These are phyloP conservation scores for Poicephalus gulielmi DNA, from an alignment of 2,113 vertebrate species.

Conservation along the genomic window DNA sequence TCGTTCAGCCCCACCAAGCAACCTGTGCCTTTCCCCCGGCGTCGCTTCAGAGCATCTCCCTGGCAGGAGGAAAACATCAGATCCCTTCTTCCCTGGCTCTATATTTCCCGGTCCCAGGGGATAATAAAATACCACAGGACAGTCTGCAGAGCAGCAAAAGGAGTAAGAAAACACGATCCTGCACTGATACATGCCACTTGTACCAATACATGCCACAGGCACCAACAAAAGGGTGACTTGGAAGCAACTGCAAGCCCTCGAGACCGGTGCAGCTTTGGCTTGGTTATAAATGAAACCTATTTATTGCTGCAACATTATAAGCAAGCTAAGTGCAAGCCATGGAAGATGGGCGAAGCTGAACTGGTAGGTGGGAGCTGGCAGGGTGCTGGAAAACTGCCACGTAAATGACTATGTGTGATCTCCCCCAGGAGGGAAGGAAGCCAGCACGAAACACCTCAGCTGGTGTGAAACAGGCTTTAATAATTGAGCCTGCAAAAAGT, in stretches of 20 bases:
- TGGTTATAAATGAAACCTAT: background rate
- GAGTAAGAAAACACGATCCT: background rate
- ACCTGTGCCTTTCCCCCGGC: background rate
- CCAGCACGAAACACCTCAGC: background rate
- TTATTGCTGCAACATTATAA: background rate
- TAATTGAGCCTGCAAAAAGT: background rate
- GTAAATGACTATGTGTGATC: background rate
- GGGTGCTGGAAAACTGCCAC: background rate
- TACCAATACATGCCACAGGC: background rate
- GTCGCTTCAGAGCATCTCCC: background rate
- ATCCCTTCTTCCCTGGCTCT: background rate
- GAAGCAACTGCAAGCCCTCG: background rate
- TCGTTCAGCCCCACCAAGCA: background rate
- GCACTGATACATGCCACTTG: background rate
- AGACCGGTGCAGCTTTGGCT: background rate
- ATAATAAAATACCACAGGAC: background rate
- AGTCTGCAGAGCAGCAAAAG: background rate
- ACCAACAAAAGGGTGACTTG: accelerated
- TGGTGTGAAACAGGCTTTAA: background rate
- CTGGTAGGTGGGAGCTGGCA: background rate
- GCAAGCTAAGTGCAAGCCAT: background rate
- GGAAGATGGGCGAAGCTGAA: background rate
- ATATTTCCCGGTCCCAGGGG: background rate
- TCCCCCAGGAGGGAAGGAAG: background rate
- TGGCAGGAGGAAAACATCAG: background rate